Percentiles rank a stretch among this genome's conserved stretches.
phyloP scores from a whole-genome alignment of 2,113 vertebrate species.

The Alosa alosa region DNA sequence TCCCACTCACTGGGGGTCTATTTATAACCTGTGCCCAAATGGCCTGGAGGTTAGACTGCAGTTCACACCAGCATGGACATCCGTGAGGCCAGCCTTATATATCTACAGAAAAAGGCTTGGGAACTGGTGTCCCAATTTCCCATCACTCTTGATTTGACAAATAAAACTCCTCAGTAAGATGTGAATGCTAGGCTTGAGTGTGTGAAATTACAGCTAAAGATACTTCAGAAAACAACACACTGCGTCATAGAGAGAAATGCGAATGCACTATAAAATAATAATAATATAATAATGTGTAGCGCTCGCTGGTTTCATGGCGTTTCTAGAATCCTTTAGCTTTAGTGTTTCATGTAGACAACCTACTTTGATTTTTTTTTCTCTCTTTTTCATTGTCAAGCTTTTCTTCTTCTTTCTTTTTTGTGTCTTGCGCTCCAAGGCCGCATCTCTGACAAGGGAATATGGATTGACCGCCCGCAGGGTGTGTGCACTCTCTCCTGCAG shows the following conservation, averaged over 20 bases:
- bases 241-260: neutral
- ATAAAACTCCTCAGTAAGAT: neutral
- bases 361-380: neutral
- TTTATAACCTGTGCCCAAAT: neutral
- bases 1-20: conserved; percentile 1
- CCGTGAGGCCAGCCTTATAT: neutral
- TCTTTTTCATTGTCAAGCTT: neutral
- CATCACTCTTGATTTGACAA: neutral
- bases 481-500: neutral
- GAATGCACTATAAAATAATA: neutral
- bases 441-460: neutral
- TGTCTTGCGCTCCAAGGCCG: neutral
- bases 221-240: neutral
- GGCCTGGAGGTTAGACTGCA: neutral
- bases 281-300: no score
- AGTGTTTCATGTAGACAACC: neutral
- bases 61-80: neutral
- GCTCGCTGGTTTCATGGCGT: neutral
- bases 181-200: neutral
- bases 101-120: neutral
- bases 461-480: neutral
- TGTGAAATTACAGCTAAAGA: neutral
- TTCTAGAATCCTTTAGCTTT: neutral
- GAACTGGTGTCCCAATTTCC: neutral
- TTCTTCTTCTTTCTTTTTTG: neutral